Percentiles rank a stretch among this genome's conserved stretches.
phyloP scores from a whole-genome alignment of 2,113 vertebrate genomes.

The Tragelaphus buxtoni region DNA sequence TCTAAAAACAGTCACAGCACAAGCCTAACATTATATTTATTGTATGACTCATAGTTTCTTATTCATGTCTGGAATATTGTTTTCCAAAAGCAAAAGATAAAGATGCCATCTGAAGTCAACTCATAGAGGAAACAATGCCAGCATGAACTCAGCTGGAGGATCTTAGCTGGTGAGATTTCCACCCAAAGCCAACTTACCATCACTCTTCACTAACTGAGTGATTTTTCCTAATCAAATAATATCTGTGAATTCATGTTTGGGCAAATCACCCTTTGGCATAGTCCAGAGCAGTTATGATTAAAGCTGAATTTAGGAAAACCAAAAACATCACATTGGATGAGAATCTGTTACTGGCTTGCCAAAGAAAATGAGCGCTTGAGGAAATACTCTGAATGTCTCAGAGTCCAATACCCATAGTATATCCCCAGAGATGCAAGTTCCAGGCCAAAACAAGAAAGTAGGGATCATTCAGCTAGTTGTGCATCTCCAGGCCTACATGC shows the following conservation, averaged over 20 bases:
- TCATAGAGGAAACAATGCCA: neutral
- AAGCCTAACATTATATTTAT: slow-evolving; percentile 62
- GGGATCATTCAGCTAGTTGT: neutral
- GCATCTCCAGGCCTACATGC: neutral
- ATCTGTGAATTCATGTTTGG: neutral
- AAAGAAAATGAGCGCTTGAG: neutral
- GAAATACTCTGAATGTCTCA: neutral
- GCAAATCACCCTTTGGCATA: neutral
- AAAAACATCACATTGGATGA: neutral
- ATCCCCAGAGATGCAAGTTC: neutral
- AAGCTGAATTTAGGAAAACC: neutral
- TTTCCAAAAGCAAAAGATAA: slow-evolving; percentile 57
- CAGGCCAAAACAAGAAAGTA: neutral
- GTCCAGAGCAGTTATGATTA: neutral
- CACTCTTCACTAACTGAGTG: neutral
- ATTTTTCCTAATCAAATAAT: neutral
- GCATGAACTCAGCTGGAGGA: neutral
- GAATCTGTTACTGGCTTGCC: neutral
- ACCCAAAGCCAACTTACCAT: neutral
- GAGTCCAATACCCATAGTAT: neutral
- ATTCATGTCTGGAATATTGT: slow-evolving; percentile 57
- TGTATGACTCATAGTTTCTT: slow-evolving; percentile 65
- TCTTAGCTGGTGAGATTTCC: neutral
- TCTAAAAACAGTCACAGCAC: slow-evolving; percentile 21
- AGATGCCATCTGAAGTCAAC: slow-evolving; percentile 37